These are phyloP conservation scores for Podarcis siculus DNA, from an alignment of 2,797 vertebrate genomes.

Conservation along the genomic window DNA sequence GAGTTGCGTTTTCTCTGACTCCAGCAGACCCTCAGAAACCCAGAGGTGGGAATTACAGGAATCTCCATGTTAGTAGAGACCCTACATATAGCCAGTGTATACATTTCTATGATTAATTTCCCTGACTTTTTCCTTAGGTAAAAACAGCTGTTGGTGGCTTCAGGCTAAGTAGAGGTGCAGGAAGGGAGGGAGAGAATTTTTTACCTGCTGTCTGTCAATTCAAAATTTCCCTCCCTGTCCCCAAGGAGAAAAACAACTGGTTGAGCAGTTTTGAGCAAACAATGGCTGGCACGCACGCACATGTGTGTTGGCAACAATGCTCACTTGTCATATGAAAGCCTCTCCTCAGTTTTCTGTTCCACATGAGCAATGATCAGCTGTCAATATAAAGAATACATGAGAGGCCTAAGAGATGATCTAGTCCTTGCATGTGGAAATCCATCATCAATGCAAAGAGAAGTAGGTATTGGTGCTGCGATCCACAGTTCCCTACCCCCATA, in stretches of 20 bases:
- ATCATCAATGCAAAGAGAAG: too few relatives aligned
- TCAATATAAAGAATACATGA: background rate
- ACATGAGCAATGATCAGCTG: background rate
- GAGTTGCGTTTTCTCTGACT: background rate
- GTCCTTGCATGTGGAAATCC: background rate
- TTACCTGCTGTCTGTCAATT: background rate
- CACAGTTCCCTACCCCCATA: background rate
- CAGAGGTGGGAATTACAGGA: background rate
- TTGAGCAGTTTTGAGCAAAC: background rate
- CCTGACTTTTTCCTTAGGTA: background rate
- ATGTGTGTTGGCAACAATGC: background rate
- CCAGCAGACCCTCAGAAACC: background rate
- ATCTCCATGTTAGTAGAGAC: background rate
- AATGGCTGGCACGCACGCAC: background rate
- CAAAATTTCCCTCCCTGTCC: background rate
- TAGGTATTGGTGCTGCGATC: background rate
- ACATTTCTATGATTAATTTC: background rate
- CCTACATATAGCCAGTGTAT: too few relatives aligned
- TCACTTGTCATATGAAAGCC: background rate
- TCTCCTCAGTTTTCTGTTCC: background rate
- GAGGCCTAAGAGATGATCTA: background rate
- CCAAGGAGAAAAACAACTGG: too few relatives aligned
- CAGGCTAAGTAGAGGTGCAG: background rate
- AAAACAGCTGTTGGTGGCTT: background rate
- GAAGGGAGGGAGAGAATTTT: too few relatives aligned